Percentiles rank a stretch among this genome's conserved stretches.
Evolutionary conservation across 2,797 vertebrate species (phyloP).

Genomic region (Leptodactylus fallax): DNA sequence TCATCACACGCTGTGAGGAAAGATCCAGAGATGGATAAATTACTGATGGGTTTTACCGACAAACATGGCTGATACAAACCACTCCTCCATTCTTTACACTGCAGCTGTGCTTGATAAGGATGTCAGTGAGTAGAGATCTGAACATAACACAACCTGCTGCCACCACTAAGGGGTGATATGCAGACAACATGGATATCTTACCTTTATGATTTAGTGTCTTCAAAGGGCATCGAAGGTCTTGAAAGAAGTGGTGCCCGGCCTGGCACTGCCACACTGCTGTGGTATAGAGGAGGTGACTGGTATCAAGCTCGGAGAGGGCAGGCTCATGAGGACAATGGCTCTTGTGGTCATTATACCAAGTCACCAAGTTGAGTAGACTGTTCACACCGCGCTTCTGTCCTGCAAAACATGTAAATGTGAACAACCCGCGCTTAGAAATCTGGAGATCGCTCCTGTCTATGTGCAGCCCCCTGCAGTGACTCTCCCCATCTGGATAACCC

Average conservation of each 20-base stretch:
- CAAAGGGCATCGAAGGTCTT: slow-evolving; percentile 82
- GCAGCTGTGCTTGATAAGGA: background rate
- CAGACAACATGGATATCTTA: background rate
- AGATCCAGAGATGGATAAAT: background rate
- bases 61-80: background rate
- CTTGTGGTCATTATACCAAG: slow-evolving; percentile 90
- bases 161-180: background rate
- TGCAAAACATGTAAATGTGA: slow-evolving; percentile 38
- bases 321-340: slow-evolving; percentile 87
- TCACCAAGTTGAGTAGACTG: slow-evolving; percentile 83
- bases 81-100: background rate
- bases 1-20: slow-evolving; percentile 36
- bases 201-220: slow-evolving; percentile 74
- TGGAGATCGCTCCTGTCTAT: no score
- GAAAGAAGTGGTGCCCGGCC: slow-evolving; percentile 86
- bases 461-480: no score
- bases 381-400: slow-evolving; percentile 78
- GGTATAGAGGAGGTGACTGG: slow-evolving; percentile 79
- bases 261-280: slow-evolving; percentile 89
- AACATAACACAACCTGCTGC: no score
- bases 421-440: no score
- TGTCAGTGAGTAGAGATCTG: background rate
- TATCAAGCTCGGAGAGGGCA: slow-evolving; percentile 81
- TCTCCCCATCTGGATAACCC: no score
- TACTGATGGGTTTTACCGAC: background rate